Conservation (phyloP, 2,888 invertebrate species). For the Antitype chi region DNA sequence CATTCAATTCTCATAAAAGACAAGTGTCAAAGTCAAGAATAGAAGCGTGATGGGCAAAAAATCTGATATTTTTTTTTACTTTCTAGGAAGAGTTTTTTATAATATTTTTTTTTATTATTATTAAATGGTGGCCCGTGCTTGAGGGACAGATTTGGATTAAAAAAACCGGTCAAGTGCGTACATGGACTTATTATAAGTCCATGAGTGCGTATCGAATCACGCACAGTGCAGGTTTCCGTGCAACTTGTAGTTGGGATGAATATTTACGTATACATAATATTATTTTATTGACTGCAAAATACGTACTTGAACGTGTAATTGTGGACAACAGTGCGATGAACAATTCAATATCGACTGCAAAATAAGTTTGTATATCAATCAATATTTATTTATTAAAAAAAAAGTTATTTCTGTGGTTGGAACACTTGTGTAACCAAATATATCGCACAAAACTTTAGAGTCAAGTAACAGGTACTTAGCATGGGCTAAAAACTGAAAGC, state of each 20-base stretch:
- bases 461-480: too few relatives aligned
- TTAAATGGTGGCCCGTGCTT: too few relatives aligned
- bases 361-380: too few relatives aligned
- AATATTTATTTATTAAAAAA: too few relatives aligned
- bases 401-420: too few relatives aligned
- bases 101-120: neutral
- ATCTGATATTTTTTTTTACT: neutral
- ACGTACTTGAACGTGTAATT: neutral
- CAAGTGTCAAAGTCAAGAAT: constrained; percentile 48
- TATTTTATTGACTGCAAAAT: neutral
- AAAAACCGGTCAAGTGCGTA: neutral
- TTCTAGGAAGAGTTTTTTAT: neutral
- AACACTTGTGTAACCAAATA: too few relatives aligned
- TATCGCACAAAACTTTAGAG: too few relatives aligned
- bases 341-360: too few relatives aligned
- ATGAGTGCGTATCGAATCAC: neutral
- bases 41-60: constrained; percentile 8
- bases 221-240: neutral
- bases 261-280: neutral
- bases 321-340: too few relatives aligned
- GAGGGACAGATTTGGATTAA: neutral
- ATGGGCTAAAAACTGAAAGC: too few relatives aligned
- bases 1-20: constrained; percentile 22
- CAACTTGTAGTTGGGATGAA: neutral
- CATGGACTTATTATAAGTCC: too few relatives aligned